Evolutionary conservation across 2,888 invertebrate genomes (phyloP).

Genomic region (Amiota minor): DNA sequence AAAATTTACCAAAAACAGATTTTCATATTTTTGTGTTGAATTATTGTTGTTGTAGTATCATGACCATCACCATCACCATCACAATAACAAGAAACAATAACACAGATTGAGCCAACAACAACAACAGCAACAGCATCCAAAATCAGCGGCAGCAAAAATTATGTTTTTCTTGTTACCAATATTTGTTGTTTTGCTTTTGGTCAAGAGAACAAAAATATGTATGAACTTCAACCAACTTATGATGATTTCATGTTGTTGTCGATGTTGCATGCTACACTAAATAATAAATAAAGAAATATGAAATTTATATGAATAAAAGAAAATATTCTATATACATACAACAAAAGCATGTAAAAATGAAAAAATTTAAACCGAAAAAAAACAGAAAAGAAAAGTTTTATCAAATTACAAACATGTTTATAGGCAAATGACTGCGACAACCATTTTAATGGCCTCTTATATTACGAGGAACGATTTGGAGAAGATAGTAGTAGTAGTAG

Average conservation of each 20-base stretch:
- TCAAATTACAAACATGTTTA: conserved; percentile 20
- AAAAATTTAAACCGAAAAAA: background rate
- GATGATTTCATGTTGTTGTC: background rate
- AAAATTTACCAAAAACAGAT: conserved; percentile 13
- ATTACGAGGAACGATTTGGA: background rate
- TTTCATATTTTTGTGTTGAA: conserved; percentile 1
- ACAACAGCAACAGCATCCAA: background rate
- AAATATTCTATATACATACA: background rate
- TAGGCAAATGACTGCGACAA: conserved; percentile 27
- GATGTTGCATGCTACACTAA: background rate
- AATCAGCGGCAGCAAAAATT: background rate
- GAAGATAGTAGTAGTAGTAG: background rate
- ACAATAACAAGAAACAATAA: no score
- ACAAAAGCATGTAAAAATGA: background rate
- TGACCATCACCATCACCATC: background rate
- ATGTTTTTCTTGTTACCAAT: background rate
- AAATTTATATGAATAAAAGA: background rate
- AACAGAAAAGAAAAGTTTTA: conserved; percentile 1
- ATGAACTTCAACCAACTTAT: background rate
- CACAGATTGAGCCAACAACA: background rate
- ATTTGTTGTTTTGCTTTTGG: background rate
- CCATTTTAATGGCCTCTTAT: conserved; percentile 14
- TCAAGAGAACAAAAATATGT: background rate
- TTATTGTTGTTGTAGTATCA: background rate
- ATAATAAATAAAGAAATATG: background rate